Conservation (phyloP, 1,140 invertebrate genomes). For the Octopus sinensis region DNA sequence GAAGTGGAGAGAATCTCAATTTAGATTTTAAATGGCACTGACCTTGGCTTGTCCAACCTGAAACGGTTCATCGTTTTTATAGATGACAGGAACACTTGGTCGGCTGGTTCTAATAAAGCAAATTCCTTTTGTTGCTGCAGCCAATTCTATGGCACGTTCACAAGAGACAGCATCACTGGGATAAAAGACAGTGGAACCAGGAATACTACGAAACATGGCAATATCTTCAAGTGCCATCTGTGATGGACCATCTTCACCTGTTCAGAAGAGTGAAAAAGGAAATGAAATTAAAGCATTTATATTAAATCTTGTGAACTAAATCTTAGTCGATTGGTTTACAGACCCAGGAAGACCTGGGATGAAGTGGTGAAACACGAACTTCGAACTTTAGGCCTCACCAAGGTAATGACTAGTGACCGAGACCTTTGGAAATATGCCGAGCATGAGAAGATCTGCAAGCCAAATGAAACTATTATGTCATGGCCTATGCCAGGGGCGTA, state of each 20-base stretch:
- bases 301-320: too few species aligned
- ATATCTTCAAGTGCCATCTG: conserved; percentile 99
- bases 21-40: conserved; percentile 1
- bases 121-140: conserved; percentile 92
- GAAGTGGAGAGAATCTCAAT: too few species aligned
- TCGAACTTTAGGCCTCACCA: too few species aligned
- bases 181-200: conserved; percentile 92
- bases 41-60: conserved; percentile 66
- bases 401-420: too few species aligned
- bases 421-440: too few species aligned
- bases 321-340: too few species aligned
- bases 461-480: too few species aligned
- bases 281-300: too few species aligned
- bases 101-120: conserved; percentile 94
- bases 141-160: conserved; percentile 90
- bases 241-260: conserved; percentile 95
- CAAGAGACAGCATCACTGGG: conserved; percentile 92
- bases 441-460: too few species aligned
- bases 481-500: too few species aligned
- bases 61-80: conserved; percentile 83
- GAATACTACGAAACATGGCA: conserved; percentile 89
- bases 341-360: too few species aligned
- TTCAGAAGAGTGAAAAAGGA: conserved; percentile 9
- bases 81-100: conserved; percentile 83
- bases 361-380: too few species aligned